Evolutionary conservation across 2,888 invertebrate genomes (phyloP).

Genomic region (Hydroisotoma schaefferi): DNA sequence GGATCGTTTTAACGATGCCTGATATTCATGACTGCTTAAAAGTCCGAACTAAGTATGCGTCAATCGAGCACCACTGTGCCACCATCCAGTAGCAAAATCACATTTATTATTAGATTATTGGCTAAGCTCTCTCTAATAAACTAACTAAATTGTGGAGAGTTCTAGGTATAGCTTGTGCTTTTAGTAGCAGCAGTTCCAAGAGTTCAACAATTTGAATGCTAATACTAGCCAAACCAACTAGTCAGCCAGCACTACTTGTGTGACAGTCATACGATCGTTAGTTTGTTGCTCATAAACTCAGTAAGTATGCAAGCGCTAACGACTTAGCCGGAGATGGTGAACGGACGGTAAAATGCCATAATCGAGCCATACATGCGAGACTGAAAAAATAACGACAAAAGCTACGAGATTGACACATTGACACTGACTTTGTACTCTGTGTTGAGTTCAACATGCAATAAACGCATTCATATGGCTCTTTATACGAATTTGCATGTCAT

Average conservation of each 20-base stretch:
- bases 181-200: too few species aligned
- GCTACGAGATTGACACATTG: conserved; percentile 36
- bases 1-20: background rate
- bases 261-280: too few species aligned
- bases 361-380: conserved; percentile 9
- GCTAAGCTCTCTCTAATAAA: background rate
- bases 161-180: too few species aligned
- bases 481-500: conserved; percentile 14
- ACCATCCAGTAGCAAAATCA: background rate
- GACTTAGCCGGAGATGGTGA: too few species aligned
- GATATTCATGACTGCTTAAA: background rate
- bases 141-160: too few species aligned
- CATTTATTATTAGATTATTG: conserved; percentile 6
- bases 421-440: conserved; percentile 20
- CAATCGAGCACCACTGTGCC: too few species aligned
- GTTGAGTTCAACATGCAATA: conserved; percentile 35
- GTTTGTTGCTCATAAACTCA: too few species aligned
- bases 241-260: too few species aligned
- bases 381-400: conserved; percentile 29
- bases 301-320: too few species aligned
- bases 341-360: too few species aligned
- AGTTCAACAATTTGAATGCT: too few species aligned
- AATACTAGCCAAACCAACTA: too few species aligned
- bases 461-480: conserved; percentile 41
- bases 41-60: background rate